Conservation (phyloP, 2,113 vertebrate species). For the Laticauda laticaudata region DNA sequence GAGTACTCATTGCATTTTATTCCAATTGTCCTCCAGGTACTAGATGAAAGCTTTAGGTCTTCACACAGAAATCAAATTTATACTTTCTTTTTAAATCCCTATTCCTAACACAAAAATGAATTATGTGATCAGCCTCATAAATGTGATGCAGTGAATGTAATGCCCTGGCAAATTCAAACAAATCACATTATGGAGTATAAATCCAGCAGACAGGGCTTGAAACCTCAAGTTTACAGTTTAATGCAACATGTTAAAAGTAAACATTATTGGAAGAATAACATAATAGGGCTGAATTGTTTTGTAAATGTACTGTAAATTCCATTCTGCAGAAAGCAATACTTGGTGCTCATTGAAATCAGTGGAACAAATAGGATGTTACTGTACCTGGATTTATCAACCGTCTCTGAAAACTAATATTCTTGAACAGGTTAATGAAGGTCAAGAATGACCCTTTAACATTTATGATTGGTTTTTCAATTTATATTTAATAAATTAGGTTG, state of each 20-base stretch:
- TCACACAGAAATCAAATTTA: neutral
- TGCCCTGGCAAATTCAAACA: neutral
- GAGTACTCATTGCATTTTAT: neutral
- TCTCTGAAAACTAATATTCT: neutral
- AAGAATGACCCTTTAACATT: neutral
- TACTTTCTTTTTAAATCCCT: neutral
- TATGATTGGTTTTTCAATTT: neutral
- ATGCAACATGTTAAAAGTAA: neutral
- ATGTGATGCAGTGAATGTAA: neutral
- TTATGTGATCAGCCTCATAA: neutral
- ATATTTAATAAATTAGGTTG: slow-evolving; percentile 1
- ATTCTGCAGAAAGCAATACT: neutral
- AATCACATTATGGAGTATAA: neutral
- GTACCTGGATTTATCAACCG: neutral
- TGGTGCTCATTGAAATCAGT: neutral
- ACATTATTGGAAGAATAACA: neutral
- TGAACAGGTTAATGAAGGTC: neutral
- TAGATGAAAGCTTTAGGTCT: neutral
- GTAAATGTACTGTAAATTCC: neutral
- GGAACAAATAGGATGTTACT: neutral
- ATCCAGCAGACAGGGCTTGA: neutral
- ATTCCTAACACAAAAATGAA: neutral
- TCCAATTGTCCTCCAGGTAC: neutral
- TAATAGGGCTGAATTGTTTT: neutral
- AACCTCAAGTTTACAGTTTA: neutral